Conservation (phyloP, 2,797 vertebrate species). For the Salmo trutta region DNA sequence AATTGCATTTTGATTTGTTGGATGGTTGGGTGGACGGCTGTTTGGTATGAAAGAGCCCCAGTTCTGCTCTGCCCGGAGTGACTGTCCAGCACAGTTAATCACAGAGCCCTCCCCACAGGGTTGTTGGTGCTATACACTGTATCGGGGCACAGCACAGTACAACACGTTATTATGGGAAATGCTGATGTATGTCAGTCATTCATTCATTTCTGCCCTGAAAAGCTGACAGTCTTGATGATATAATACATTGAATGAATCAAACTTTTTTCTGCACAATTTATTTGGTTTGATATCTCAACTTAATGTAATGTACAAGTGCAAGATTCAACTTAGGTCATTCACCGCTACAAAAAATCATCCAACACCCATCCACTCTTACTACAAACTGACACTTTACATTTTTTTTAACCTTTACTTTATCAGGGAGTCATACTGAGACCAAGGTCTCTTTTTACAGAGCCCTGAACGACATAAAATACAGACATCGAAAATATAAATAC, state of each 20-base stretch:
- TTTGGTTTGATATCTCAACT: not conserved
- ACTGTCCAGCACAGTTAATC: conserved; percentile 58
- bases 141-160: conserved; percentile 33
- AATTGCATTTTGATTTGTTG: conserved; percentile 65
- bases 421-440: too few species aligned
- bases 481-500: too few species aligned
- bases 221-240: conserved; percentile 51
- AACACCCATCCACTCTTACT: not conserved
- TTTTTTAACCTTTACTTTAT: too few species aligned
- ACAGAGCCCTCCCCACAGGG: conserved; percentile 46
- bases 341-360: not conserved
- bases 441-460: too few species aligned
- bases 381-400: not conserved
- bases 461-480: too few species aligned
- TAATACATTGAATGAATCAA: conserved; percentile 14
- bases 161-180: not conserved
- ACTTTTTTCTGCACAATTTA: not conserved
- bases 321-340: not conserved
- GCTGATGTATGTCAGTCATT: conserved; percentile 5
- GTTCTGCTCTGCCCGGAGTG: conserved; percentile 47
- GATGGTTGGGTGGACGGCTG: conserved; percentile 48
- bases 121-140: conserved; percentile 61
- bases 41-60: conserved; percentile 56
- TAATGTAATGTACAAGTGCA: not conserved
- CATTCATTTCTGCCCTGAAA: conserved; percentile 48